Base-by-base conservation (phyloP, 2,888 invertebrate species). In the Lumbricus terrestris region DNA sequence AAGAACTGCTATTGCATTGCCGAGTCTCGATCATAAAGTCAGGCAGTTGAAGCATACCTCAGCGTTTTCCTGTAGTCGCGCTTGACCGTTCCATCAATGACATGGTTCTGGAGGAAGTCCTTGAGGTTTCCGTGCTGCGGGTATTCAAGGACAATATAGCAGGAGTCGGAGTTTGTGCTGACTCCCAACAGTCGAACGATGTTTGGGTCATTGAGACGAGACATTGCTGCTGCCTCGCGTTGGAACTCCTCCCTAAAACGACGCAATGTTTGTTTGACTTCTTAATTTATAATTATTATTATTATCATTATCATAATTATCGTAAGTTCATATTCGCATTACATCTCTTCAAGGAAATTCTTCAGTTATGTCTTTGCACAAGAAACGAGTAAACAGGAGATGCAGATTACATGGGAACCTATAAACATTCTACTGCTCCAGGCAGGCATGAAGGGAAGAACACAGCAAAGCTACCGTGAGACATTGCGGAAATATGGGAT, bases 141-240 rank as follows among this genome's bases (percentile, higher is more conserved):
- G 95, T 97, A 97, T 95, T 98, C 98, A 93, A 97, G 96, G n/a
- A 98, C 96, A 93, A 97, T 97, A 95, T 97, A 97, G 93, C 97
- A 96, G 15, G 98, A 97, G 94, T 97, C 97, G 90, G 97, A 97
- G 85, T 96, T 96, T 88, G 97, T 96, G 94, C 97, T 97, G 92
- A 97, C 96, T 37, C 97, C 97, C 90, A 98, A 96, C 92, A 97
- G 97, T 91, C 97, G 96, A 88, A 97, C 97, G 92, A 98, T 91
- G 92, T 92, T 97, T 54, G 97, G 96, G 95, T 98, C 97, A 91
- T 97, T 97, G 89, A 98, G 95, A 33, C 97, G 97, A 0, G 97
- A 97, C 93, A 98, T 95, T 92, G 97, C 97, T 94, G 97, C 96
- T 33, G 97, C 97, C 95, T 98, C 98, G 90, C 97, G 96, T 95